Base-by-base conservation (phyloP, 2,888 invertebrate genomes). In the Lucinisca nassula region DNA sequence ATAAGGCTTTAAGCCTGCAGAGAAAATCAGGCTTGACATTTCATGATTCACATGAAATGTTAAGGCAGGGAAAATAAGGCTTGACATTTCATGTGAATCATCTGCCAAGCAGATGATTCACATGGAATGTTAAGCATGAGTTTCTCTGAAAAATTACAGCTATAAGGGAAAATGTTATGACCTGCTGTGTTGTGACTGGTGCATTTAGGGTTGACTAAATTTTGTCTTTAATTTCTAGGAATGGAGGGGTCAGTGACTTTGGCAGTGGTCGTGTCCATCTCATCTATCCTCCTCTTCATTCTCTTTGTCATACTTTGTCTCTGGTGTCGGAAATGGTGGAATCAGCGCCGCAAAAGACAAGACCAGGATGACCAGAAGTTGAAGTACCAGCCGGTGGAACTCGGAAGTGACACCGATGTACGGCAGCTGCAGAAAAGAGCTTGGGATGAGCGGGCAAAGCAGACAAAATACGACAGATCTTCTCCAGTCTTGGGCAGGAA, bases 261-360 rank as follows among this genome's bases (percentile, higher is more conserved):
- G 45, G 61, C 85, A 6, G 58, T 82, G 8, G 51, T 85, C 12
- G 79, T 89, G 51, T 87, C 87, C 0, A 21, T 89, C 4, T 79
- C 82, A 0, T 87, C 87, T 21, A 79, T 89, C 10, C 49, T 78
- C 8, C 73, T 84, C 12, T 82, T 84, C 30, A 27, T 87, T 0
- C 12, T 89, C 72, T 49, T 84, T 30, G 51, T 85, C 78, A 30
- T 85, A 76, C 24, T 89, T 32, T 89, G 89, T 79, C 87, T 87
- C 4, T 87, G 89, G 89, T 89, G 89, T 30, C 73, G 55, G 24
- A 79, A 49, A 24, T 89, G 89, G 37, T 89, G 84, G 67, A 79
- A 80, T 8, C n/a, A 73, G 35, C 76, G 83, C 78, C 76, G 80
- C 61, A 75, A 70, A 4, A 70, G 75, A 1, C 77, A 79, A 24